Conservation (phyloP, 1,140 invertebrate species). For the Sinella curviseta region DNA sequence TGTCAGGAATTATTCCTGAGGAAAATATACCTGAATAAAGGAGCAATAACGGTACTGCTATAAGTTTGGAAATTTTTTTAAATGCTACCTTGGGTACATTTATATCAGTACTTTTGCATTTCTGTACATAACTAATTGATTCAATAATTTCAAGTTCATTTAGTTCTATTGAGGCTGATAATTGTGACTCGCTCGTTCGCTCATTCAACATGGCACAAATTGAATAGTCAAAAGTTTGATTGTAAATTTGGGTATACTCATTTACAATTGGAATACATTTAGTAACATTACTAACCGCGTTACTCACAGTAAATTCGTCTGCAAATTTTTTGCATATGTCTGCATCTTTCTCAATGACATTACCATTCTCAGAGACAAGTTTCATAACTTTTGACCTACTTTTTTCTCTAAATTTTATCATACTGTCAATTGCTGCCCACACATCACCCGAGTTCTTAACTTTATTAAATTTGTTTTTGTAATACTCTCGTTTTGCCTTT, state of each 20-base stretch:
- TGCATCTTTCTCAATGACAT: not conserved
- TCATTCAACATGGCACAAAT: not conserved
- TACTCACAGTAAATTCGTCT: not conserved
- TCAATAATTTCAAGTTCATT: too few relatives aligned
- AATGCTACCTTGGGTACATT: not conserved
- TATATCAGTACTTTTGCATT: too few relatives aligned
- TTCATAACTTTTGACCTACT: too few relatives aligned
- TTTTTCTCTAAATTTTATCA: not conserved
- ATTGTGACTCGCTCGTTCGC: too few relatives aligned
- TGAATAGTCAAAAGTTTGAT: too few relatives aligned
- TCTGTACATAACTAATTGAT: too few relatives aligned
- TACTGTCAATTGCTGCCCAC: not conserved
- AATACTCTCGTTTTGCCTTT: not conserved
- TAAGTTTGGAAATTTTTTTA: too few relatives aligned
- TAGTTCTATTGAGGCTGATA: too few relatives aligned
- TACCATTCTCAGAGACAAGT: not conserved
- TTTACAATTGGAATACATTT: too few relatives aligned
- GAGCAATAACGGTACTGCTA: too few relatives aligned
- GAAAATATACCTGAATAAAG: not conserved
- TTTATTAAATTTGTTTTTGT: not conserved
- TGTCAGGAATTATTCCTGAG: not conserved
- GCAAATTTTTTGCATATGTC: not conserved
- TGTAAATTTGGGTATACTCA: not conserved
- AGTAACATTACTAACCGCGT: too few relatives aligned
- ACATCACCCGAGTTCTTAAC: not conserved